Conservation (phyloP, 2,888 invertebrate species). For the Polymixis lichenea region DNA sequence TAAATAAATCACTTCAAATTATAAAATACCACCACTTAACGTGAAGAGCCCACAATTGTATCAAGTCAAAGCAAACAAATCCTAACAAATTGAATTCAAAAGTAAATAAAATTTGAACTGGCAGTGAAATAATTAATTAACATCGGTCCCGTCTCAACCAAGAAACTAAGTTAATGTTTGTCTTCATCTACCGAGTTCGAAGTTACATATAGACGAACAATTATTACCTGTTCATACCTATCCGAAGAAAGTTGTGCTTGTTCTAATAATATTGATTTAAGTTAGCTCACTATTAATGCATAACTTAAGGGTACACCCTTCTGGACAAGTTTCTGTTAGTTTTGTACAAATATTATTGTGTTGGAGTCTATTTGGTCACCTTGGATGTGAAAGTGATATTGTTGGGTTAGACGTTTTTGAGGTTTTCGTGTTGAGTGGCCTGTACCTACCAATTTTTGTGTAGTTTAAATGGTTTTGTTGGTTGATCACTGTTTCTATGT, state of each 20-base stretch:
- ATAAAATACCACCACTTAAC: conserved; percentile 14
- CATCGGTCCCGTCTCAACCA: conserved; percentile 77
- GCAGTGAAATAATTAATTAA: conserved; percentile 84
- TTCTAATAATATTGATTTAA: conserved; percentile 82
- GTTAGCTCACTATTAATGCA: conserved; percentile 76
- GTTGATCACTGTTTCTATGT: not conserved
- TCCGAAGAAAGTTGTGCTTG: conserved; percentile 79
- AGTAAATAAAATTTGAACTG: conserved; percentile 75
- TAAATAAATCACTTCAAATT: not conserved
- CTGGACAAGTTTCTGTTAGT: conserved; percentile 69
- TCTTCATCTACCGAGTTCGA: conserved; percentile 80
- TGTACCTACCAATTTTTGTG: conserved; percentile 11
- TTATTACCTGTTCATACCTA: conserved; percentile 76
- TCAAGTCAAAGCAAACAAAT: conserved; percentile 53
- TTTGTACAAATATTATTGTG: conserved; percentile 74
- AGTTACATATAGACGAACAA: conserved; percentile 78
- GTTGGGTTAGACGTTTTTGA: conserved; percentile 63
- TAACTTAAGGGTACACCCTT: conserved; percentile 68
- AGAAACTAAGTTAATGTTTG: conserved; percentile 86
- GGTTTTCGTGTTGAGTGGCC: conserved; percentile 44
- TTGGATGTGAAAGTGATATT: conserved; percentile 72
- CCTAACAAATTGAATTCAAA: conserved; percentile 64
- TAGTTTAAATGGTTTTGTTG: not conserved
- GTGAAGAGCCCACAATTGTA: conserved; percentile 31
- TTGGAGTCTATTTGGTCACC: conserved; percentile 72